Conservation (phyloP, 1,140 invertebrate species). For the Tetragonula clypearis region DNA sequence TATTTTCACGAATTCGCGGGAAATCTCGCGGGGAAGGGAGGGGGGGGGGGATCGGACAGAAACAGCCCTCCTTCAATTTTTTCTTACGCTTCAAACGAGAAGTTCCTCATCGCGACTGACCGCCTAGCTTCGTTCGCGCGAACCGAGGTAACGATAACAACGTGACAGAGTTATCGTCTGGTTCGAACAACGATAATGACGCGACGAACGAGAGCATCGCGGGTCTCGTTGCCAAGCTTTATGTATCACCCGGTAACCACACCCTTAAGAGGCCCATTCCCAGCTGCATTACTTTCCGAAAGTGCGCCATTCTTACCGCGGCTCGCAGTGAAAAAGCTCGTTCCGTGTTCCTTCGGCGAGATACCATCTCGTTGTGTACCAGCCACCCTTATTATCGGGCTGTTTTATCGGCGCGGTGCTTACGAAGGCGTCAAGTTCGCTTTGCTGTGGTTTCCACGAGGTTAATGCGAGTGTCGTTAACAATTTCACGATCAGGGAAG, state of each 20-base stretch:
- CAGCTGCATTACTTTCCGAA: slow-evolving; percentile 54
- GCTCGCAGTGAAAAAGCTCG: slow-evolving; percentile 23
- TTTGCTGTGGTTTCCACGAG: background rate
- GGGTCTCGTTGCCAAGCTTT: slow-evolving; percentile 18
- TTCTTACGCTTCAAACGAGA: too few species aligned
- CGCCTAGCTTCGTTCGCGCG: background rate
- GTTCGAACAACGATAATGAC: slow-evolving; percentile 17
- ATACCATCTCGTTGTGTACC: slow-evolving; percentile 20
- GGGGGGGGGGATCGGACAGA: too few species aligned
- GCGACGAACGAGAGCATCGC: background rate
- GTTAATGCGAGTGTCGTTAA: background rate
- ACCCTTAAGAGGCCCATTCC: slow-evolving; percentile 30
- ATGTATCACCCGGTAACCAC: slow-evolving; percentile 40
- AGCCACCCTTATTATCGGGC: slow-evolving; percentile 30
- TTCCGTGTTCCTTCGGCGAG: slow-evolving; percentile 28
- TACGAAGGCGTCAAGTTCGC: background rate
- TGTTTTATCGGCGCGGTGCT: slow-evolving; percentile 11
- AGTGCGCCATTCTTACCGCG: slow-evolving; percentile 26
- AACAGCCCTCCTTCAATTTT: too few species aligned
- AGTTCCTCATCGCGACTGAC: background rate
- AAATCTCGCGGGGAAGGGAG: background rate
- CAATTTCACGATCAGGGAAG: background rate
- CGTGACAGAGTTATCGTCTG: slow-evolving; percentile 8
- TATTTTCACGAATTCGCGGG: background rate
- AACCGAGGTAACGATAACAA: slow-evolving; percentile 13